Evolutionary conservation across 2,888 invertebrate genomes (phyloP).

Genomic region (Serripes groenlandicus): DNA sequence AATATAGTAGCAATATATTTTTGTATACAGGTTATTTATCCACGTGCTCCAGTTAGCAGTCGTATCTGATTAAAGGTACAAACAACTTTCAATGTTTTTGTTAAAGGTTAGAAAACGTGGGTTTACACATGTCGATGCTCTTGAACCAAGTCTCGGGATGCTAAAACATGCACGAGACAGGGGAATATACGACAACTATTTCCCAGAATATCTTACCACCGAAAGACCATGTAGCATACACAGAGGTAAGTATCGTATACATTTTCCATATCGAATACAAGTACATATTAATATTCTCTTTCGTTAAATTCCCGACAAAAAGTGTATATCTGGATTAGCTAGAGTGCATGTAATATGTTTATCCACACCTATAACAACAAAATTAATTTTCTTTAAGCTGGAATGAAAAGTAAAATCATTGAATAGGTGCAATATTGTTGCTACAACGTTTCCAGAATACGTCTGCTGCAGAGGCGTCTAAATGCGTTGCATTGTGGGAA

Average conservation of each 20-base stretch:
- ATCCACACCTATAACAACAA: neutral
- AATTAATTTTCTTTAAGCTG: neutral
- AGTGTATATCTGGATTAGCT: neutral
- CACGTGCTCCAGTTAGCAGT: too few species aligned
- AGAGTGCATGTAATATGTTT: neutral
- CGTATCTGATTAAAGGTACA: too few species aligned
- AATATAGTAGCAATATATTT: too few species aligned
- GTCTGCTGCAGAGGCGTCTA: too few species aligned
- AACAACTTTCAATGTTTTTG: too few species aligned
- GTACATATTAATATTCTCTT: neutral
- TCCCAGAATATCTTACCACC: neutral
- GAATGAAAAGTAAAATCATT: neutral
- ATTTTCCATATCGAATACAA: neutral
- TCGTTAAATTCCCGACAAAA: neutral
- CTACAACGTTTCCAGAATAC: too few species aligned
- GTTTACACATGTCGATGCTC: neutral
- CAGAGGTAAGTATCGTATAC: neutral
- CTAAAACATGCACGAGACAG: neutral
- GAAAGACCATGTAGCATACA: neutral
- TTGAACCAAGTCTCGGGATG: neutral
- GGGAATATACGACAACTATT: neutral
- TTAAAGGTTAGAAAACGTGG: neutral
- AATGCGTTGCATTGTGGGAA: too few species aligned
- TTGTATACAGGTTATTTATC: too few species aligned
- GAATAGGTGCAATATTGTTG: too few species aligned